Base-by-base conservation (phyloP, 2,797 vertebrate species). In the Phataginus tricuspis region DNA sequence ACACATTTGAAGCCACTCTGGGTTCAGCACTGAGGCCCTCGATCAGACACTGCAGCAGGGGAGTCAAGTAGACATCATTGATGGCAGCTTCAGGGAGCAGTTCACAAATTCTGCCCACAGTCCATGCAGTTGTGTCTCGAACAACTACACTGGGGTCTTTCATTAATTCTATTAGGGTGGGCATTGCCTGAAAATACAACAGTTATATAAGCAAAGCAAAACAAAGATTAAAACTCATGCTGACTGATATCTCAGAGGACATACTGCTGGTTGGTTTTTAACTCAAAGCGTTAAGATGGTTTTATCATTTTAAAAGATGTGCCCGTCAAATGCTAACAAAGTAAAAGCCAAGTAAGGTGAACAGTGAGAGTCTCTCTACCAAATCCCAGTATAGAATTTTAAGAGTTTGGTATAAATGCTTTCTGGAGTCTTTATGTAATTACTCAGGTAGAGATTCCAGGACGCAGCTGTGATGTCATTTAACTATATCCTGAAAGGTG, bases 131-230 rank as follows among this genome's bases (percentile, higher is more conserved):
- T 5, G 99, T 99, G 98, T 99, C 99, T 97, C 99, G 98, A 74
- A 99, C 99, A 97, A 99, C 99, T 80, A 99, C 99, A 0, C 99
- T 99, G 96, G 99, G 99, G 96, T 99, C 99, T 98, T 99, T 99
- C 99, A 99, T 99, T 97, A 99, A 98, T 98, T 99, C 99, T 57
- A 99, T 99, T 90, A 99, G 97, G 0, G 99, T 99, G 0, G 99
- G 99, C 99, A 99, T 99, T 1, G 99, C 99, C 99, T 99, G 87
- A 7, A 91, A 96, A 25, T 0, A 34, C 4, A 87, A 86, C 8
- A 21, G 15, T 2, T 77, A 90, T 77, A 90, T 78, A 86, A 75
- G 71, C 6, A 96, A 96, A 71, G 23, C 2, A 86, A 25, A 91
- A 74, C 15, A 86, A 91, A 61, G 25, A 69, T 49, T 49, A 49